These are phyloP conservation scores for Cyclopterus lumpus DNA, from an alignment of 2,797 vertebrate genomes.

Conservation along the genomic window DNA sequence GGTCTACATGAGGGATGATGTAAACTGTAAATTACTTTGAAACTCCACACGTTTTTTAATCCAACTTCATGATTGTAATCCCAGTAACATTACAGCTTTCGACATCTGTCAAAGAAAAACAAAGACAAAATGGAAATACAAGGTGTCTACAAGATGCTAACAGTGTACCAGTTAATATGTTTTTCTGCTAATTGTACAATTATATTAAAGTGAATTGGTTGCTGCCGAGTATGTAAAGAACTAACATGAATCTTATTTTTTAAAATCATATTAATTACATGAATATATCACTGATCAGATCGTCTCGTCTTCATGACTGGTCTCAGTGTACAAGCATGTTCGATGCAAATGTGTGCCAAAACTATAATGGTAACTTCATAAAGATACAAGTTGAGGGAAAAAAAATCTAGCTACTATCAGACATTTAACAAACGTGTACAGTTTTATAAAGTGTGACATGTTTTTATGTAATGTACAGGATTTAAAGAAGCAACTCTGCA, in stretches of 20 bases:
- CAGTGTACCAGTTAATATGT: conserved; percentile 46
- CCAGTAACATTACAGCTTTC: conserved; percentile 41
- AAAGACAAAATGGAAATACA: conserved; percentile 28
- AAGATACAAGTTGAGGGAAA: conserved; percentile 67
- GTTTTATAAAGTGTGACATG: conserved; percentile 84
- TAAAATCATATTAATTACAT: conserved; percentile 46
- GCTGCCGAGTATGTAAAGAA: conserved; percentile 64
- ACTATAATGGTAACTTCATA: conserved; percentile 74
- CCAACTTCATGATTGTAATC: conserved; percentile 48
- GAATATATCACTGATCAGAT: conserved; percentile 58
- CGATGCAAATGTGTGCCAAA: conserved; percentile 84
- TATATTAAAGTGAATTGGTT: conserved; percentile 42
- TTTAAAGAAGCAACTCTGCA: conserved; percentile 74
- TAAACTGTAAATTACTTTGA: conserved; percentile 55
- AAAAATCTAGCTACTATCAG: conserved; percentile 66
- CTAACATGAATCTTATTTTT: conserved; percentile 61
- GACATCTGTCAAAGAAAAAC: conserved; percentile 32
- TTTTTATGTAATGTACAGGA: conserved; percentile 83
- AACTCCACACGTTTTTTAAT: conserved; percentile 47
- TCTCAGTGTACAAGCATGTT: conserved; percentile 67
- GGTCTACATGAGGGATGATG: conserved; percentile 43
- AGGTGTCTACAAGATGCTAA: conserved; percentile 51
- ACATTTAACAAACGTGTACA: conserved; percentile 83
- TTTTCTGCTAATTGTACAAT: conserved; percentile 57
- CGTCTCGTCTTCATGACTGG: conserved; percentile 49